These are phyloP conservation scores for Enteromius thamalakanensis DNA, from an alignment of 2,797 vertebrate species.

Conservation along the genomic window DNA sequence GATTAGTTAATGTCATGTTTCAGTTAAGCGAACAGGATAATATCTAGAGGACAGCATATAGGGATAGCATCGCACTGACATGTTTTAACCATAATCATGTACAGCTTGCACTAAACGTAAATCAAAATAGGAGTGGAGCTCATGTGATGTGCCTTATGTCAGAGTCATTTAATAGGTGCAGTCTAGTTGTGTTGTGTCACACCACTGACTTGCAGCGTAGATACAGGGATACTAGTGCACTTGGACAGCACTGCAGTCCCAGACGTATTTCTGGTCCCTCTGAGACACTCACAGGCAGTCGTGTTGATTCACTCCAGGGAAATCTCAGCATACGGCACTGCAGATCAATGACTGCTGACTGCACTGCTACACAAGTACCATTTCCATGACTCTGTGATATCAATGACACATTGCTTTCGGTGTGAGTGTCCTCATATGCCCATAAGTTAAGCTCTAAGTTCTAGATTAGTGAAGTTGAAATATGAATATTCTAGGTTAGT, in stretches of 20 bases:
- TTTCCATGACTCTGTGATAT: constrained; percentile 45
- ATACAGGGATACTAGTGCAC: neutral
- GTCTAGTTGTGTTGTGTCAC: neutral
- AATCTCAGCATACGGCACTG: constrained; percentile 35
- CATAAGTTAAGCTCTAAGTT: neutral
- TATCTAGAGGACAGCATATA: neutral
- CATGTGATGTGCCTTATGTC: neutral
- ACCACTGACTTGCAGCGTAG: neutral
- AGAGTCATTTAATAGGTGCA: neutral
- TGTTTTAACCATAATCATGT: neutral
- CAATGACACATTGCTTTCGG: neutral
- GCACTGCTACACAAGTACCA: constrained; percentile 29
- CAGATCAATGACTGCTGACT: constrained; percentile 57
- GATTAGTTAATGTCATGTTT: neutral
- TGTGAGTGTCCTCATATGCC: neutral
- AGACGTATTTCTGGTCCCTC: constrained; percentile 29
- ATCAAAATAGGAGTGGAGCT: neutral
- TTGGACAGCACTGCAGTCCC: constrained; percentile 42
- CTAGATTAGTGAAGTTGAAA: constrained; percentile 5
- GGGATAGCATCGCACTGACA: neutral
- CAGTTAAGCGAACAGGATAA: neutral
- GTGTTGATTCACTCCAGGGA: constrained; percentile 47
- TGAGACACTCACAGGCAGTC: constrained; percentile 25
- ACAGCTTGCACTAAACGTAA: neutral
- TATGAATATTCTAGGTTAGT: neutral